phyloP scores from a whole-genome alignment of 2,797 vertebrate genomes.

The Aselliscus stoliczkanus region DNA sequence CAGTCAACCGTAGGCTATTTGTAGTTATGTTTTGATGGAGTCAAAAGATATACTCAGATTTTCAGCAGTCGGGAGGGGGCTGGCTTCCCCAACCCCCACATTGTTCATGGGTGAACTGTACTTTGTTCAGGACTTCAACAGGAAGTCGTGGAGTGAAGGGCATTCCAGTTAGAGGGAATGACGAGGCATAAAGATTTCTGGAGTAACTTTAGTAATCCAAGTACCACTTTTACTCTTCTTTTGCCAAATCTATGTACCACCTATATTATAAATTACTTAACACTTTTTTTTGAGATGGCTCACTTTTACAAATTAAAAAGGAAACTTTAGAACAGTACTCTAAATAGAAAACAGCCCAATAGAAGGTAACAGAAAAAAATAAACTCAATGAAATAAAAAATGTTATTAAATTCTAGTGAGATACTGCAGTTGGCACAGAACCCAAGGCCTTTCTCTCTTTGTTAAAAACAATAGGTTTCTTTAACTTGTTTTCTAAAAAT shows the following conservation, averaged over 20 bases:
- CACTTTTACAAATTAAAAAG: not conserved
- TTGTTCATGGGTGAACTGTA: not conserved
- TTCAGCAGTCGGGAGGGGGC: not conserved
- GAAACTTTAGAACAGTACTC: not conserved
- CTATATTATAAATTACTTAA: not conserved
- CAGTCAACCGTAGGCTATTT: not conserved
- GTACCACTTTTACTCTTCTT: not conserved
- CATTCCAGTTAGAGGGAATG: not conserved
- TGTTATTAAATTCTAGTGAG: not conserved
- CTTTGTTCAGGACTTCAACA: not conserved
- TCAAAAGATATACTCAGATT: not conserved
- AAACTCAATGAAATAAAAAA: not conserved
- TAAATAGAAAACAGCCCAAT: not conserved
- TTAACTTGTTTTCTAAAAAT: conserved; percentile 13
- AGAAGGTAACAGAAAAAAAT: not conserved
- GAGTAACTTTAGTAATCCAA: not conserved
- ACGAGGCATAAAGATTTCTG: not conserved
- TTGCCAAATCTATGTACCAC: not conserved
- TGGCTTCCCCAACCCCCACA: not conserved
- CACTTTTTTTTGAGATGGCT: not conserved
- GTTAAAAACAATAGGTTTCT: not conserved
- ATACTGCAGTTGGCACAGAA: not conserved
- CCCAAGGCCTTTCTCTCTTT: not conserved
- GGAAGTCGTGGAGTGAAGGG: not conserved
- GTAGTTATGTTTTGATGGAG: not conserved